Conservation (phyloP, 2,113 vertebrate genomes). For the Benthochromis sp. region DNA sequence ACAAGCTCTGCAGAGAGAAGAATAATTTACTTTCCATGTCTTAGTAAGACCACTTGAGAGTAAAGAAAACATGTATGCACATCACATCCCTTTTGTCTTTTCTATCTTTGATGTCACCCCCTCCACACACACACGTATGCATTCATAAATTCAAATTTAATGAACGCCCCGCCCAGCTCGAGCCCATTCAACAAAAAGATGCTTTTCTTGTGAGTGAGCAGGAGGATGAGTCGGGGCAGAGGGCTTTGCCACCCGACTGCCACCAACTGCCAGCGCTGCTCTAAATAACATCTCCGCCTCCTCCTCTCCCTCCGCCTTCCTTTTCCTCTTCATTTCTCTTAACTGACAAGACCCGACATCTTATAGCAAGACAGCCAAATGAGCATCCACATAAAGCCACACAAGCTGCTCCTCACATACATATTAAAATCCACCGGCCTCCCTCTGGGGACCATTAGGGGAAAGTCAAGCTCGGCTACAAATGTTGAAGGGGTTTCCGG, state of each 20-base stretch:
- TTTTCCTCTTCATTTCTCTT: not conserved
- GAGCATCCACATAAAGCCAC: not conserved
- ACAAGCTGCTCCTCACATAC: not conserved
- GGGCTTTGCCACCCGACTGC: not conserved
- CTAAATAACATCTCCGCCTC: conserved; percentile 21
- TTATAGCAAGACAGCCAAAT: not conserved
- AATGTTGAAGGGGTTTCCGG: not conserved
- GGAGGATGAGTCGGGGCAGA: not conserved
- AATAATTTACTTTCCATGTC: not conserved
- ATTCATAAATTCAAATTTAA: not conserved
- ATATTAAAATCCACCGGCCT: not conserved
- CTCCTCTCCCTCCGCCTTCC: not conserved
- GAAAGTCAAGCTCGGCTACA: conserved; percentile 11
- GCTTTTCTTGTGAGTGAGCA: not conserved
- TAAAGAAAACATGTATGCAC: not conserved
- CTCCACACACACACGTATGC: not conserved
- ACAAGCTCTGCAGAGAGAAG: not conserved
- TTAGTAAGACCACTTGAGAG: not conserved
- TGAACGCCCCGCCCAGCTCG: not conserved
- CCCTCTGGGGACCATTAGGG: conserved; percentile 23
- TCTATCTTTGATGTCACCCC: not conserved
- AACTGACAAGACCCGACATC: not conserved
- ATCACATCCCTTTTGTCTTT: not conserved
- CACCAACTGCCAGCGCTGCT: not conserved
- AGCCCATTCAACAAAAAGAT: conserved; percentile 32